Evolutionary conservation across 1,140 invertebrate species (phyloP).

Genomic region (Pseudobourletiella spinata): DNA sequence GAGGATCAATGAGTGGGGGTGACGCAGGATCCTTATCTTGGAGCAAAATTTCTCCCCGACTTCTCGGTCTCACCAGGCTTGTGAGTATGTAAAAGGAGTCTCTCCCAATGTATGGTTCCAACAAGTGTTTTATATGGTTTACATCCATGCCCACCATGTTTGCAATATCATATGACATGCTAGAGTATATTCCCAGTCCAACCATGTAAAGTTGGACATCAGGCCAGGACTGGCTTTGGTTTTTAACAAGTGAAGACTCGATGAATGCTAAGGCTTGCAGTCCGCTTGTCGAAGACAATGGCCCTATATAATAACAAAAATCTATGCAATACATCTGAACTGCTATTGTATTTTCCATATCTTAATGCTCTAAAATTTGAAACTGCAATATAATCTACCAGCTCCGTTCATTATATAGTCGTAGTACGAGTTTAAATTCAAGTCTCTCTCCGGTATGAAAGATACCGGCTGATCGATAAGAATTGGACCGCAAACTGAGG

Average conservation of each 20-base stretch:
- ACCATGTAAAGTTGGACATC: slow-evolving; percentile 12
- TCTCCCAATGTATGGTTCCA: background rate
- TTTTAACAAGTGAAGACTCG: background rate
- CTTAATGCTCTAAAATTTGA: background rate
- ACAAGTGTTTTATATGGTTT: background rate
- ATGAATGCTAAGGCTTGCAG: slow-evolving; percentile 10
- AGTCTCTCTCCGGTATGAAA: slow-evolving; percentile 3
- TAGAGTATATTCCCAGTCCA: slow-evolving; percentile 4
- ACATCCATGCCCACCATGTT: slow-evolving; percentile 2
- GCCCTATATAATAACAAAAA: background rate
- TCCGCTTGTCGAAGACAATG: slow-evolving; percentile 4
- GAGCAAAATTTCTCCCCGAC: slow-evolving; percentile 8
- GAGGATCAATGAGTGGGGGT: slow-evolving; percentile 5
- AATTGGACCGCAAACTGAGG: background rate
- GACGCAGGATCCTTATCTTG: slow-evolving; percentile 1
- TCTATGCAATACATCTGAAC: background rate
- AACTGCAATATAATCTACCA: no score
- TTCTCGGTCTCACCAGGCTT: slow-evolving; percentile 8
- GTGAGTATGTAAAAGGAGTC: slow-evolving; percentile 14
- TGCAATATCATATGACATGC: background rate
- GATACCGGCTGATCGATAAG: slow-evolving; percentile 6
- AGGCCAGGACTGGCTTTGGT: slow-evolving; percentile 4
- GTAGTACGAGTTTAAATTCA: background rate
- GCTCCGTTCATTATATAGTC: background rate
- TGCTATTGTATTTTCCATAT: background rate